Conservation (phyloP, 2,888 invertebrate species). For the Nomada lathburiana region DNA sequence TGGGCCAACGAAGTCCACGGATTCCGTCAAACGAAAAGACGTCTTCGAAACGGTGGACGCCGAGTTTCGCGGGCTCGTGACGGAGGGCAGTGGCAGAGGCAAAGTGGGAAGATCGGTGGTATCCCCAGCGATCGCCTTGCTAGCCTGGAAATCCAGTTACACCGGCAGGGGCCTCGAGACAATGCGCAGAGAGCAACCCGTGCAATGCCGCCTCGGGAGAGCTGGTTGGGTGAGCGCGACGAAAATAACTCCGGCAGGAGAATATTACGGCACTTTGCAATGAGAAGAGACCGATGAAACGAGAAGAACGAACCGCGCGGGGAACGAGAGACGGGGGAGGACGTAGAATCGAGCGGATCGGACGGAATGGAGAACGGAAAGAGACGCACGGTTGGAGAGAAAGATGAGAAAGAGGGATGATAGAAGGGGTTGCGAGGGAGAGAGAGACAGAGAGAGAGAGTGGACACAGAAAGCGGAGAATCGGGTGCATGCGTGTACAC, state of each 20-base stretch:
- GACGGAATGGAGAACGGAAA: constrained; percentile 2
- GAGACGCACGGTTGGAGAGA: constrained; percentile 1
- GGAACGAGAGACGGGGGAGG: constrained; percentile 17
- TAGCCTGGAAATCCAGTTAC: constrained; percentile 74
- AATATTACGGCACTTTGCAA: constrained; percentile 77
- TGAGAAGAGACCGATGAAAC: constrained; percentile 63
- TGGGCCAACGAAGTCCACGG: no score
- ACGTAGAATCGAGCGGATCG: constrained; percentile 23
- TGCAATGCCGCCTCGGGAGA: constrained; percentile 71
- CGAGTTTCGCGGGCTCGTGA: neutral
- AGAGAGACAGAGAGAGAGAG: neutral
- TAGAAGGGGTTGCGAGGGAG: neutral
- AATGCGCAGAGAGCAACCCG: constrained; percentile 65
- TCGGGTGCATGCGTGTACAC: constrained; percentile 6
- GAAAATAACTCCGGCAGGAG: constrained; percentile 75
- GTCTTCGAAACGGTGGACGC: neutral
- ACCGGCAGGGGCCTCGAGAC: constrained; percentile 64
- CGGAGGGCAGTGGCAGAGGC: constrained; percentile 40
- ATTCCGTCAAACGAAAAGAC: neutral
- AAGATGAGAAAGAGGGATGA: constrained; percentile 12
- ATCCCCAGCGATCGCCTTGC: constrained; percentile 63
- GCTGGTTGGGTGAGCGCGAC: constrained; percentile 70
- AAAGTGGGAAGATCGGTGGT: constrained; percentile 58
- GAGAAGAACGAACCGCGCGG: constrained; percentile 31
- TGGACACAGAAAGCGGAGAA: constrained; percentile 32